Evolutionary conservation across 2,888 invertebrate genomes (phyloP).

Genomic region (Lepetodrilus schrolli): DNA sequence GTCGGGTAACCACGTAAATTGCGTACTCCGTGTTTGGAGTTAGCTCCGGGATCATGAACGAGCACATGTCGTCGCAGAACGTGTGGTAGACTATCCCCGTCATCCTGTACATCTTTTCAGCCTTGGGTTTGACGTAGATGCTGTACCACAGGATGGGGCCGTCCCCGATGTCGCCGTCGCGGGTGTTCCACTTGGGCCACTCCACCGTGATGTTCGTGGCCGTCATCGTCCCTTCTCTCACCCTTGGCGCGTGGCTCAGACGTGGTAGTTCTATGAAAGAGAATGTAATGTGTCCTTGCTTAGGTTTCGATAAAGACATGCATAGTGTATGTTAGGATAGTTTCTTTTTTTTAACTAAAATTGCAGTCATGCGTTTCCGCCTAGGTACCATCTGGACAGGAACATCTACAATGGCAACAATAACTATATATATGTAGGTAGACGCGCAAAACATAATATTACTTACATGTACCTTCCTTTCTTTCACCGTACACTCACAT

Average conservation of each 20-base stretch:
- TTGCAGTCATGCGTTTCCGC: too few species aligned
- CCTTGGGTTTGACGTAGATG: constrained; percentile 48
- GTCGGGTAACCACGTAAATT: constrained; percentile 54
- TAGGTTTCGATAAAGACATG: too few species aligned
- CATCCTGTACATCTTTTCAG: constrained; percentile 38
- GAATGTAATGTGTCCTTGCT: too few species aligned
- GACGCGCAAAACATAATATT: too few species aligned
- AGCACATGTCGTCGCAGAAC: constrained; percentile 48
- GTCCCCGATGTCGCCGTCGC: constrained; percentile 62
- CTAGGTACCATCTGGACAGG: too few species aligned
- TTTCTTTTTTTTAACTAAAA: too few species aligned
- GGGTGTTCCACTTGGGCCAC: constrained; percentile 64
- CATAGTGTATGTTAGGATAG: too few species aligned
- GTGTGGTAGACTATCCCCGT: constrained; percentile 39
- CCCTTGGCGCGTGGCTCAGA: constrained; percentile 53
- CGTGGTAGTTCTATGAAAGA: constrained; percentile 58
- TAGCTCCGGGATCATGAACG: constrained; percentile 57
- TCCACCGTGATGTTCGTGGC: constrained; percentile 54
- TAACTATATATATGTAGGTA: too few species aligned
- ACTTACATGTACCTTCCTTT: too few species aligned
- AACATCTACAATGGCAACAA: too few species aligned
- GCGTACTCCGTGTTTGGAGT: constrained; percentile 64
- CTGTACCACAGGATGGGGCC: constrained; percentile 63
- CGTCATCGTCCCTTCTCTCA: constrained; percentile 48
- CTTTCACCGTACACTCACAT: too few species aligned